Percentiles rank a stretch among this genome's conserved stretches.
Evolutionary conservation across 2,888 invertebrate genomes (phyloP).

Genomic region (Oscheius sp.): DNA sequence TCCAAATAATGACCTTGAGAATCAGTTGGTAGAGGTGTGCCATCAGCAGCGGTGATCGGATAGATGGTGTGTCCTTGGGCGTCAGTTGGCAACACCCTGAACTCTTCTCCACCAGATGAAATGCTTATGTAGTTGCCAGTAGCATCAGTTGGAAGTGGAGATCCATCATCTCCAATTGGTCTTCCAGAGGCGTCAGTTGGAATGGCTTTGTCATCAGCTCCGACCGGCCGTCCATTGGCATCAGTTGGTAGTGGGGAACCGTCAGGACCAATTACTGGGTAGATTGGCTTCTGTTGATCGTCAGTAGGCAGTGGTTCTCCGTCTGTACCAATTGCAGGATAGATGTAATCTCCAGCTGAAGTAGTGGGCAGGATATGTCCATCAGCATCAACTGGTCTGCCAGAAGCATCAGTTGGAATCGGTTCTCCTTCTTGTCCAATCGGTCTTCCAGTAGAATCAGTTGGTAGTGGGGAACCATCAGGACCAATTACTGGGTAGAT

Average conservation of each 20-base stretch:
- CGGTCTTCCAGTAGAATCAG: conserved; percentile 44
- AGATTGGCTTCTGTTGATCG: conserved; percentile 22
- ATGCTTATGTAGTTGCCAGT: conserved; percentile 7
- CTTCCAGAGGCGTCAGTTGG: conserved; percentile 55
- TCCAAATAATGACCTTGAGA: conserved; percentile 36
- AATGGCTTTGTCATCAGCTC: conserved; percentile 42
- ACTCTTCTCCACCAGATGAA: conserved; percentile 41
- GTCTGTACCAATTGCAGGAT: conserved; percentile 44
- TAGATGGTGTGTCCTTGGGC: conserved; percentile 31
- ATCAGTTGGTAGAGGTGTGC: conserved; percentile 44
- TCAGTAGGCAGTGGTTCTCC: conserved; percentile 36
- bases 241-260: conserved; percentile 45
- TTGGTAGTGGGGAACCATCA: conserved; percentile 30
- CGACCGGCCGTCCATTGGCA: conserved; percentile 33
- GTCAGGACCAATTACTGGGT: conserved; percentile 41
- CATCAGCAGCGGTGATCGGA: conserved; percentile 42
- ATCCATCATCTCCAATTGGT: conserved; percentile 41
- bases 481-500: conserved; percentile 23
- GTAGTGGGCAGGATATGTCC: conserved; percentile 25
- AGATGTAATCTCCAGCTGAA: not conserved
- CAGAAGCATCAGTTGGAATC: conserved; percentile 44
- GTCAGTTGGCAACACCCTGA: conserved; percentile 31
- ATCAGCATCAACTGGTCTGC: conserved; percentile 39
- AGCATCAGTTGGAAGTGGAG: conserved; percentile 15
- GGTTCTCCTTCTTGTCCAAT: conserved; percentile 25